Evolutionary conservation across 2,797 vertebrate genomes (phyloP).

Genomic region (Anguilla megastoma): DNA sequence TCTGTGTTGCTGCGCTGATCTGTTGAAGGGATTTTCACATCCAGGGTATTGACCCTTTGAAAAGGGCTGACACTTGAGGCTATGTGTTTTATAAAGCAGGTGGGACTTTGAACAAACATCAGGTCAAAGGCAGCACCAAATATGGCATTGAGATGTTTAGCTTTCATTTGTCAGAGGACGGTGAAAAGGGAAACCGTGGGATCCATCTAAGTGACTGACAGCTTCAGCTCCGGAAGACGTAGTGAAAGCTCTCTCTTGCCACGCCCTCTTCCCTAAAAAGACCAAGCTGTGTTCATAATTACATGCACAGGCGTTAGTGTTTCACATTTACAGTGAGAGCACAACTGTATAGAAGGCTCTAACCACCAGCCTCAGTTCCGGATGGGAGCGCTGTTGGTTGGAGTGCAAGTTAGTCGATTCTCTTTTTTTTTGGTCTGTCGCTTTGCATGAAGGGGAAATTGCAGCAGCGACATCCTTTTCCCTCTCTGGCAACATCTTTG

Average conservation of each 20-base stretch:
- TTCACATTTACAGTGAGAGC: neutral
- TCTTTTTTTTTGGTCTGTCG: neutral
- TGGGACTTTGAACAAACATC: conserved; percentile 24
- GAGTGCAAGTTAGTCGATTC: neutral
- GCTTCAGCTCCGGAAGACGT: neutral
- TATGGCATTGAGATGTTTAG: conserved; percentile 51
- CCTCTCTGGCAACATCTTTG: neutral
- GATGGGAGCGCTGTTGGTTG: neutral
- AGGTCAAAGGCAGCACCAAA: conserved; percentile 52
- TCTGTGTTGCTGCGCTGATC: neutral
- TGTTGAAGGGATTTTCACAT: neutral
- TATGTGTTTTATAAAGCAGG: conserved; percentile 35
- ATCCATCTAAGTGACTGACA: conserved; percentile 44
- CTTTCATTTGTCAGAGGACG: conserved; percentile 52
- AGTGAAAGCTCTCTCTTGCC: neutral
- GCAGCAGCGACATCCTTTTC: neutral
- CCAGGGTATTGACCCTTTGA: neutral
- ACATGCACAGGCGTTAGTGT: neutral
- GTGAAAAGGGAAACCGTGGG: conserved; percentile 39
- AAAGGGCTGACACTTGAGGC: neutral
- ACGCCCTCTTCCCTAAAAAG: neutral
- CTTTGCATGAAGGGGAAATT: neutral
- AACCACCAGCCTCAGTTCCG: neutral
- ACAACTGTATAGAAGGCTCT: neutral
- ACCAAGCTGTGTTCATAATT: neutral